phyloP scores from a whole-genome alignment of 2,113 vertebrate species.

The Peucedramus taeniatus region DNA sequence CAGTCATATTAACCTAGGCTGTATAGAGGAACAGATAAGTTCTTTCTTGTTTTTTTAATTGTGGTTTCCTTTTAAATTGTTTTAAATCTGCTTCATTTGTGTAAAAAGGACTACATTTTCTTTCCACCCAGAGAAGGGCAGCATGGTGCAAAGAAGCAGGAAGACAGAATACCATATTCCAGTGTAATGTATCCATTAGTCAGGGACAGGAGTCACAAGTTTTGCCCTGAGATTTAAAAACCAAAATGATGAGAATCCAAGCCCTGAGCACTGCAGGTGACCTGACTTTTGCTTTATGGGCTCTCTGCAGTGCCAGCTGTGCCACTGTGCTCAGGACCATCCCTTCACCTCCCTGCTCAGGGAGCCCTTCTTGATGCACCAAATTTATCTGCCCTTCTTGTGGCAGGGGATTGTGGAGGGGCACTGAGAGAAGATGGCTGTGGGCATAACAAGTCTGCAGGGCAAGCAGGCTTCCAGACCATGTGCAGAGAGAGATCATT shows the following conservation, averaged over 20 bases:
- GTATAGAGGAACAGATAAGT: not conserved
- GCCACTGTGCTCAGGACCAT: not conserved
- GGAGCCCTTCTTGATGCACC: too few relatives aligned
- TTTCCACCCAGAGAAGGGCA: not conserved
- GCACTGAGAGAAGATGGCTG: not conserved
- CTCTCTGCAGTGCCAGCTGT: fast-evolving
- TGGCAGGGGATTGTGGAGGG: too few relatives aligned
- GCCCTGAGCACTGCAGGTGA: not conserved
- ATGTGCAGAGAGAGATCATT: not conserved
- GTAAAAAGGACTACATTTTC: not conserved
- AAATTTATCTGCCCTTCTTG: not conserved
- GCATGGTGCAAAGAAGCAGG: not conserved
- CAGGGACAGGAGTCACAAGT: not conserved
- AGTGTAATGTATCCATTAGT: not conserved
- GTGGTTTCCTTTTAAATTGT: not conserved
- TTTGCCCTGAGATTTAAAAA: not conserved
- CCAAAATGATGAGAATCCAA: not conserved
- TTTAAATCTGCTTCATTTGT: not conserved
- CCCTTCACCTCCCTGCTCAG: not conserved
- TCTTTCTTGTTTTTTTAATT: not conserved
- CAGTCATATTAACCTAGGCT: not conserved
- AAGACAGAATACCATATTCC: not conserved
- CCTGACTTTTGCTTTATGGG: fast-evolving
- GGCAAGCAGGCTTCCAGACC: not conserved
- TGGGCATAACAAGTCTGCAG: not conserved